phyloP scores from a whole-genome alignment of 2,113 vertebrate species.

The Melanocharis versteri region DNA sequence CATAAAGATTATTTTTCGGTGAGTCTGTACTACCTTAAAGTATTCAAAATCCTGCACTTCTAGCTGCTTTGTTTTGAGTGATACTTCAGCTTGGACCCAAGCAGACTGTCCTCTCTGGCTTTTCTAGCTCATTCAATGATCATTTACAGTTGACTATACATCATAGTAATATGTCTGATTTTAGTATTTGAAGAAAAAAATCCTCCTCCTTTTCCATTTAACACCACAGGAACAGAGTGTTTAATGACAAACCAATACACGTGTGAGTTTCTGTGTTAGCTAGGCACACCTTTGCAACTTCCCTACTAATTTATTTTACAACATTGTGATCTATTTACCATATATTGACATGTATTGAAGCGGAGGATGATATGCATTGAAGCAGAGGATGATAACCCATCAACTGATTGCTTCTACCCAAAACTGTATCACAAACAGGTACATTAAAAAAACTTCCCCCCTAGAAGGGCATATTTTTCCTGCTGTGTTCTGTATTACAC shows the following conservation, averaged over 20 bases:
- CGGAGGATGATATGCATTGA: not conserved
- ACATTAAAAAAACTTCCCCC: not conserved
- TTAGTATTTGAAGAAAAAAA: not conserved
- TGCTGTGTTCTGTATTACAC: not conserved
- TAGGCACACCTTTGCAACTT: not conserved
- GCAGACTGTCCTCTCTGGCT: not conserved
- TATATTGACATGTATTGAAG: not conserved
- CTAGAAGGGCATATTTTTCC: not conserved
- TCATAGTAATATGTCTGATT: not conserved
- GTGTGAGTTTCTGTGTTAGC: not conserved
- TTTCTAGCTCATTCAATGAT: not conserved
- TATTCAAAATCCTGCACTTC: not conserved
- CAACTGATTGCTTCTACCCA: not conserved
- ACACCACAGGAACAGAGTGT: not conserved
- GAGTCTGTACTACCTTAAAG: not conserved
- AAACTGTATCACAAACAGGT: not conserved
- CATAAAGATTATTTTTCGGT: not conserved
- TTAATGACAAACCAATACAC: not conserved
- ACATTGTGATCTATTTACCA: not conserved
- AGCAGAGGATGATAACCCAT: not conserved
- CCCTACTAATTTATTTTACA: not conserved
- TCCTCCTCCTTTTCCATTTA: not conserved
- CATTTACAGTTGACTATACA: not conserved
- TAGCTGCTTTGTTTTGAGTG: not conserved
- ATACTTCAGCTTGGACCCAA: not conserved